phyloP scores from a whole-genome alignment of 2,797 vertebrate genomes.

The Fistularia tabacaria region DNA sequence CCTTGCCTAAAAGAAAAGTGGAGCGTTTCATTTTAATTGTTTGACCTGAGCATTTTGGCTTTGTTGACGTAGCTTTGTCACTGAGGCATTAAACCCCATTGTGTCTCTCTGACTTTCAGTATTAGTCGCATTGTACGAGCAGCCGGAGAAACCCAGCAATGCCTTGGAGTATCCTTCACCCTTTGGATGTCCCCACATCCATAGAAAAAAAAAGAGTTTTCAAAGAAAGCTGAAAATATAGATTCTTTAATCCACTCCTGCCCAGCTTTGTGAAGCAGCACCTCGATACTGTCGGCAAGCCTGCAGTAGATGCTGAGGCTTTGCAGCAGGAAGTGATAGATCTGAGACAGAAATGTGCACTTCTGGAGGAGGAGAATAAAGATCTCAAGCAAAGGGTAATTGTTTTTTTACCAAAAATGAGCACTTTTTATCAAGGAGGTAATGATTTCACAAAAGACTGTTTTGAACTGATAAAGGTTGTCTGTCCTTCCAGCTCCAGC shows the following conservation, averaged over 20 bases:
- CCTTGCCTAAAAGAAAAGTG: too few relatives aligned
- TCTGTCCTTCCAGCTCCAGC: slow-evolving; percentile 77
- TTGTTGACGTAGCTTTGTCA: too few relatives aligned
- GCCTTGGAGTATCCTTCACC: slow-evolving; percentile 93
- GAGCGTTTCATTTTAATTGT: too few relatives aligned
- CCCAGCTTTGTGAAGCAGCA: slow-evolving; percentile 89
- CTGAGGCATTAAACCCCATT: background rate
- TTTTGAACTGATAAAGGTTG: background rate
- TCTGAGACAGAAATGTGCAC: slow-evolving; percentile 85
- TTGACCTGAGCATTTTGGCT: too few relatives aligned
- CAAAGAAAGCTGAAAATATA: background rate
- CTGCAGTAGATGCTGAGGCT: slow-evolving; percentile 78
- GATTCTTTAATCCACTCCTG: slow-evolving; percentile 36
- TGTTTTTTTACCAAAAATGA: background rate
- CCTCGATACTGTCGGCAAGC: slow-evolving; percentile 75
- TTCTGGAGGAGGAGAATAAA: slow-evolving; percentile 87
- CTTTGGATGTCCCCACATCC: background rate
- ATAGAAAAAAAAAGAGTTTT: background rate
- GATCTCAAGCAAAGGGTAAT: slow-evolving; percentile 86
- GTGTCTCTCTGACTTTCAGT: slow-evolving; percentile 72
- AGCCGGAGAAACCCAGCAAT: slow-evolving; percentile 89
- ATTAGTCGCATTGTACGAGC: slow-evolving; percentile 89
- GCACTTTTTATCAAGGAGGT: background rate
- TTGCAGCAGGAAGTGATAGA: slow-evolving; percentile 86
- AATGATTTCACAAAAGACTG: background rate